These are phyloP conservation scores for Phalanger gymnotis DNA, from an alignment of 2,797 vertebrate species.

Conservation along the genomic window DNA sequence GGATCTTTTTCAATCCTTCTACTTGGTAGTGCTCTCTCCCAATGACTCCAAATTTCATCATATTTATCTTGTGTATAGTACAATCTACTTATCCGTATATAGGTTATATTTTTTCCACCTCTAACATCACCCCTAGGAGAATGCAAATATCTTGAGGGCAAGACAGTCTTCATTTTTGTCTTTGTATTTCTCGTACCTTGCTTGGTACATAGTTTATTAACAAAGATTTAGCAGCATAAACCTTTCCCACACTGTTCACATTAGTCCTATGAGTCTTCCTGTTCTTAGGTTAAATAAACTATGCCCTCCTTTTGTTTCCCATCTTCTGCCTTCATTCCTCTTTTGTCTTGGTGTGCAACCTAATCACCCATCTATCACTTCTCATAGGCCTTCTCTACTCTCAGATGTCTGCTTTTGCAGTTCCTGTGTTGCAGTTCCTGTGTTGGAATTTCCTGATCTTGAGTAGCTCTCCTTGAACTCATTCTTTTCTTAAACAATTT, in stretches of 20 bases:
- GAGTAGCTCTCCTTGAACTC: not conserved
- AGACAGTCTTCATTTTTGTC: not conserved
- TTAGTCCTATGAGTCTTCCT: not conserved
- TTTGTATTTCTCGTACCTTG: not conserved
- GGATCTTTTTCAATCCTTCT: not conserved
- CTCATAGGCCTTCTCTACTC: not conserved
- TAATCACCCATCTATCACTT: not conserved
- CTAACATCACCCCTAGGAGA: not conserved
- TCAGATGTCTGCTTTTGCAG: not conserved
- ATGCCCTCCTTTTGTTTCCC: not conserved
- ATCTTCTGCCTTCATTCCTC: not conserved
- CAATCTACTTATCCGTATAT: not conserved
- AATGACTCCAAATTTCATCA: not conserved
- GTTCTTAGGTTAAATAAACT: not conserved
- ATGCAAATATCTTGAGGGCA: not conserved
- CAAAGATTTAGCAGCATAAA: not conserved
- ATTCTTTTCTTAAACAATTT: not conserved
- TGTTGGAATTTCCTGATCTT: not conserved
- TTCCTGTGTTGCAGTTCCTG: not conserved
- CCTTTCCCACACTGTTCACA: not conserved
- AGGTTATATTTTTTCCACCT: not conserved
- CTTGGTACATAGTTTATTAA: not conserved
- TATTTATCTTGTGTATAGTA: not conserved
- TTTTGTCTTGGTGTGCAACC: not conserved
- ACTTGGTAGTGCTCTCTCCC: not conserved